A percentile compares a stretch with the other conserved stretches of the same genome.
Conservation (phyloP, 2,888 invertebrate genomes). For the Stenodema calcarata region DNA sequence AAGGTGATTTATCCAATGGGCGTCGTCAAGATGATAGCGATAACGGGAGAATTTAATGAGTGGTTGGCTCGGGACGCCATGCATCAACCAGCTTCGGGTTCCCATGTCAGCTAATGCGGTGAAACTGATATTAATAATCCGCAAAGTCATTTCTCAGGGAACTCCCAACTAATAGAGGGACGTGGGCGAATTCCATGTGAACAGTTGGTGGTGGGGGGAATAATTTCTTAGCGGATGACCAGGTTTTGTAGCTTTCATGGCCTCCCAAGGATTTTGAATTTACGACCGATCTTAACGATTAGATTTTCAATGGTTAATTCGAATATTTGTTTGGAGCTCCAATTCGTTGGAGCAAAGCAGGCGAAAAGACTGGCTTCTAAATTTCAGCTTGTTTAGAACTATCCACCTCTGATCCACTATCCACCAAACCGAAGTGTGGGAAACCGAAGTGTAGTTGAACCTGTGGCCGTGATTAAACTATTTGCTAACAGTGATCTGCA, state of each 20-base stretch:
- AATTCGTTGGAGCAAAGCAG: too few species aligned
- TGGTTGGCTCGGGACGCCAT: conserved; percentile 7
- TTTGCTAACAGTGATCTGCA: too few species aligned
- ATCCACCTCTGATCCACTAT: too few species aligned
- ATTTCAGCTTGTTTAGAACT: too few species aligned
- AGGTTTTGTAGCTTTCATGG: too few species aligned
- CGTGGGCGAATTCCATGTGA: background rate
- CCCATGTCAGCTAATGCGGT: conserved; percentile 9
- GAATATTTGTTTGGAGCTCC: too few species aligned
- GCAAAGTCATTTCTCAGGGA: background rate
- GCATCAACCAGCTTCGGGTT: conserved; percentile 9
- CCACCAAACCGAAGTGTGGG: too few species aligned
- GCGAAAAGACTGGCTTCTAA: too few species aligned
- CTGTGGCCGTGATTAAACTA: too few species aligned
- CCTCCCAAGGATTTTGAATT: background rate
- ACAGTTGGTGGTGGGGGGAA: background rate
- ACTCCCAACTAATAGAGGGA: background rate
- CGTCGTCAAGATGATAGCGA: background rate
- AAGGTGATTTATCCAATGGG: conserved; percentile 38
- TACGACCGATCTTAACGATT: background rate
- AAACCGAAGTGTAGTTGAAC: too few species aligned
- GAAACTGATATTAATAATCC: conserved; percentile 32
- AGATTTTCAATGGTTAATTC: too few species aligned
- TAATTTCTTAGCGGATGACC: background rate
- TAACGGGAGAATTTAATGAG: conserved; percentile 34